phyloP scores from a whole-genome alignment of 2,113 vertebrate species.

The Hippocampus abdominalis region DNA sequence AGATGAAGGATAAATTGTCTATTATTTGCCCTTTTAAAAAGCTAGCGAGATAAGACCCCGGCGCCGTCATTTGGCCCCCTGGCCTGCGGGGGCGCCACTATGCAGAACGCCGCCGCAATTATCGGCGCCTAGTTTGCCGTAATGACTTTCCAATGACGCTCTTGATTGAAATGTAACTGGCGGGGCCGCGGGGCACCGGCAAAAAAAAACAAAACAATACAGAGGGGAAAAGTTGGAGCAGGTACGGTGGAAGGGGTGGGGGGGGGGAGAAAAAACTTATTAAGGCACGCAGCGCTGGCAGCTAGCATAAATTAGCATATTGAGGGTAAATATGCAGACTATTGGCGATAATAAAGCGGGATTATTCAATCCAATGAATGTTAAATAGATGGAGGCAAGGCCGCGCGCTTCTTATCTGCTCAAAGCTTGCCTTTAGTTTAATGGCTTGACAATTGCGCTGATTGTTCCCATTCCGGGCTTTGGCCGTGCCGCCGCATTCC shows the following conservation, averaged over 20 bases:
- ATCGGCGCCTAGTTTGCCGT: constrained; percentile 75
- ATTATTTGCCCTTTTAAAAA: constrained; percentile 80
- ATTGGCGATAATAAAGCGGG: constrained; percentile 99
- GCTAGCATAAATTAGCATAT: constrained; percentile 99
- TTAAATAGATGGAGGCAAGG: constrained; percentile 95
- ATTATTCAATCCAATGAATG: constrained; percentile 99
- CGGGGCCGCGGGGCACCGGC: constrained; percentile 76
- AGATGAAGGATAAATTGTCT: constrained; percentile 92
- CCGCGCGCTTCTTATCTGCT: constrained; percentile 83
- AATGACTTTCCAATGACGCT: constrained; percentile 74
- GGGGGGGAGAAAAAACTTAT: constrained; percentile 69
- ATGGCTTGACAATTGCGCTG: constrained; percentile 42
- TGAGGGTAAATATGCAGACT: constrained; percentile 98
- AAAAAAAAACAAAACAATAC: constrained; percentile 60
- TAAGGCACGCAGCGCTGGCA: constrained; percentile 86
- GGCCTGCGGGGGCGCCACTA: constrained; percentile 79
- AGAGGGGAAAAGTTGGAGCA: constrained; percentile 74
- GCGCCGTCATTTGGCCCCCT: constrained; percentile 78
- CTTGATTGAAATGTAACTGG: constrained; percentile 84
- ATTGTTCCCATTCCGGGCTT: constrained; percentile 57
- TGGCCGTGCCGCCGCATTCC: constrained; percentile 44
- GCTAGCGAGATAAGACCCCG: constrained; percentile 80
- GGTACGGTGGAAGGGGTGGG: constrained; percentile 25
- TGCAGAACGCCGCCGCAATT: constrained; percentile 83
- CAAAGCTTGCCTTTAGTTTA: constrained; percentile 63